Evolutionary conservation across 2,888 invertebrate genomes (phyloP).

Genomic region (Megastigmus dorsalis): DNA sequence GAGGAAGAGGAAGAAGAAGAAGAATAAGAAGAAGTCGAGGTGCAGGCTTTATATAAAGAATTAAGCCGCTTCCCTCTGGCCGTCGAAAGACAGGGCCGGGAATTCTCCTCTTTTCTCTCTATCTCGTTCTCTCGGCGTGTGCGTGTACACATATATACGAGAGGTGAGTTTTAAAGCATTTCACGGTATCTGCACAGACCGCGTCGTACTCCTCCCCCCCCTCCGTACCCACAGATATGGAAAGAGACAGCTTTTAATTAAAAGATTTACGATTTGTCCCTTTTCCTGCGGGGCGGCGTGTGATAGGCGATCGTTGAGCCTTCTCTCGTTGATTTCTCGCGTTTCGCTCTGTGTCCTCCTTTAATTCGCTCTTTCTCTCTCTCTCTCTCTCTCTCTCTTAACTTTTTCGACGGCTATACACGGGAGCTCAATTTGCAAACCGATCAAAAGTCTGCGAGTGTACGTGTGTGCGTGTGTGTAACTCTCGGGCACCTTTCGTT

Average conservation of each 20-base stretch:
- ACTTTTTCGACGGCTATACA: constrained; percentile 30
- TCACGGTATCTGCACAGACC: constrained; percentile 47
- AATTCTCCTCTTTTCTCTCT: not conserved
- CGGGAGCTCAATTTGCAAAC: constrained; percentile 25
- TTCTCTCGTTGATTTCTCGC: no score
- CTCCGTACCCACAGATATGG: constrained; percentile 49
- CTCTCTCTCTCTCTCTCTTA: no score
- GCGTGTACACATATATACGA: no score
- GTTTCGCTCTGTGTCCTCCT: no score
- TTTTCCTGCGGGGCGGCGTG: constrained; percentile 23
- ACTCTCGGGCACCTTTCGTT: no score
- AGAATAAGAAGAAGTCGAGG: not conserved
- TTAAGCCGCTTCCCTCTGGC: constrained; percentile 37
- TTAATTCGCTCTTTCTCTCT: no score
- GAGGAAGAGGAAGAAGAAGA: not conserved
- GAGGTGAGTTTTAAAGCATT: constrained; percentile 18
- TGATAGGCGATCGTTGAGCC: not conserved
- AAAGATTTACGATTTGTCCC: constrained; percentile 61
- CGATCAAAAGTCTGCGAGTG: constrained; percentile 9
- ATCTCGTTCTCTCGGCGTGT: constrained; percentile 2
- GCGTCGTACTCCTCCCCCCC: no score
- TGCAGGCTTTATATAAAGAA: constrained; percentile 5
- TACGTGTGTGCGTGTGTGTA: no score
- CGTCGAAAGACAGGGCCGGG: constrained; percentile 21
- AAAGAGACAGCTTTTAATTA: constrained; percentile 62